Percentiles rank a stretch among this genome's conserved stretches.
Conservation (phyloP, 2,888 invertebrate genomes). For the Allygus modestus region DNA sequence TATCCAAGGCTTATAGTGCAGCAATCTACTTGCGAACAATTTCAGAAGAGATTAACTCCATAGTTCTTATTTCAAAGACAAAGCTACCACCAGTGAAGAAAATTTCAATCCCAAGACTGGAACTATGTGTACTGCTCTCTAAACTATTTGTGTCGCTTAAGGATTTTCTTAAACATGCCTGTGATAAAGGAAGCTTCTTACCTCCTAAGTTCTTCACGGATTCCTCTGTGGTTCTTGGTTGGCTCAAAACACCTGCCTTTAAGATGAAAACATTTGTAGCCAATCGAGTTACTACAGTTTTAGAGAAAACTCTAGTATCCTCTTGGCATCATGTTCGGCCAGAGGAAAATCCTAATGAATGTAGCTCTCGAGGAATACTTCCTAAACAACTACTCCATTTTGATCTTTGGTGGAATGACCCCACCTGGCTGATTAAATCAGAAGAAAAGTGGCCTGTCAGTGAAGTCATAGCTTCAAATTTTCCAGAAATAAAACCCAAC, state of each 20-base stretch:
- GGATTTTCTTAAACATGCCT: no score
- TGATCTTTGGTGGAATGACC: not conserved
- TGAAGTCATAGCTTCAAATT: no score
- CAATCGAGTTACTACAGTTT: conserved; percentile 71
- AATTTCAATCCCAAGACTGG: no score
- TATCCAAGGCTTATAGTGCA: conserved; percentile 58
- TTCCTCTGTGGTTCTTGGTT: conserved; percentile 68
- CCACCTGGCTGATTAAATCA: not conserved
- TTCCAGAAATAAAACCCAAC: conserved; percentile 60
- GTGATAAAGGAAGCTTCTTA: no score
- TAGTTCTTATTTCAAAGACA: conserved; percentile 65
- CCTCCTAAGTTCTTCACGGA: conserved; percentile 63
- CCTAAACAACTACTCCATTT: not conserved
- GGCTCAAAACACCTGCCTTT: conserved; percentile 68
- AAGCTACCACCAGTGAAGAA: conserved; percentile 67
- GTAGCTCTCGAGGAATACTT: conserved; percentile 70
- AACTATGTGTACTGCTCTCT: not conserved
- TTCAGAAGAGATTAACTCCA: conserved; percentile 2
- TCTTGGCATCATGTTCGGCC: conserved; percentile 71
- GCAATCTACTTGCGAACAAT: conserved; percentile 32
- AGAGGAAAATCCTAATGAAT: conserved; percentile 70
- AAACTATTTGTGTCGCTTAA: no score
- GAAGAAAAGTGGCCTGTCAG: not conserved
- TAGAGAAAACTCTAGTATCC: conserved; percentile 67
- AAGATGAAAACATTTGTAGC: conserved; percentile 69